Evolutionary conservation across 2,113 vertebrate genomes (phyloP), one percentile per base, ranked within the genome.

Genomic region (Tachysurus fulvidraco): DNA sequence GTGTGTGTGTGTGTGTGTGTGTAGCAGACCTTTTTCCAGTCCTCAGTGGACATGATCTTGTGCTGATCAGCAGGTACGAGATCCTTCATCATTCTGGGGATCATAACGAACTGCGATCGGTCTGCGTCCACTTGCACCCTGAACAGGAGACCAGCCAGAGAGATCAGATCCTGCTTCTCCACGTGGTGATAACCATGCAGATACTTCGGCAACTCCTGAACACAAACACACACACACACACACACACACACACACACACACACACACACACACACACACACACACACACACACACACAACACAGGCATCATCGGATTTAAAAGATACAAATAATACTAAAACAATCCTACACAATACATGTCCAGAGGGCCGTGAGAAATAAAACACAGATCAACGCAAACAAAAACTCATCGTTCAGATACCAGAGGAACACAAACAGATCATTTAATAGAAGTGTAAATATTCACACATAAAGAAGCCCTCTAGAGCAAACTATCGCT

Each of bases 21-120:
- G 59, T 41, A 59, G 3, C 12, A 11, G 10, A 99, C 98, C 97
- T 96, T 98, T 93, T 94, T 99, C 98, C 97, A 99, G 1, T 98
- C 97, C 0, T 99, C 98, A 0, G 91, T 30, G 12, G 96, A 91
- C 94, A 94, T 92, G 25, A 90, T 88, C 81, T 94, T 95, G 0
- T 95, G 92, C 93, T 97, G 91, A 90, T 98, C 96, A 44, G 93
- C 93, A 21, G 98, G 97, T 81, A 99, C 95, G 36, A 99, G 93
- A 0, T 96, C 94, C 59, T 92, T 96, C 86, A 98, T 89, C 92
- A 96, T 96, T 93, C 92, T 97, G 89, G 96, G 94, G 81, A 98
- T 93, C 91, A 91, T 93, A 74, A 96, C 92, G 74, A 97, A 95
- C 88, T 97, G 96, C 0, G 94, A 89, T 41, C 89, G 93, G 91